Evolutionary conservation across 2,797 vertebrate species (phyloP), one percentile per base, ranked within the genome.

Genomic region (Acrossocheilus wenchowensis): DNA sequence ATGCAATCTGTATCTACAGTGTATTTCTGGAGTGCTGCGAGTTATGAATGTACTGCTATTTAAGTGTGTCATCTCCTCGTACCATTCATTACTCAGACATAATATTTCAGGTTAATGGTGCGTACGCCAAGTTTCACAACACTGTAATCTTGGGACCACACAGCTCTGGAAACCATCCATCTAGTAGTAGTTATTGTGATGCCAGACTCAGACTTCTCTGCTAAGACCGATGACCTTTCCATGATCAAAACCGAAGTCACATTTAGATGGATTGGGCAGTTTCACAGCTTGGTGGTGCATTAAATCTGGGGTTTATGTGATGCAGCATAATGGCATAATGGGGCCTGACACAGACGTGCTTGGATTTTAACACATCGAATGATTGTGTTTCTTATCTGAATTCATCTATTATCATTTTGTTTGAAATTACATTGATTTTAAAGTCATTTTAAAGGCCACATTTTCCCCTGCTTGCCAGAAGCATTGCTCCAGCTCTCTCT

Each of bases 191-290:
- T 39, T 60, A 80, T 85, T 80, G 84, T 80, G 78, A 85, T 72
- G 48, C 77, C 77, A 85, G 41, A 21, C 69, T 60, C 68, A 69
- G 30, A 39, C 39, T 36, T 62, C 5, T 3, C 77, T 72, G 52
- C 68, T 60, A 80, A 80, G 66, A 80, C 66, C 36, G 77, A 85
- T 85, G 84, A 85, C 84, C 84, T 85, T 85, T 79, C 54, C 68
- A 80, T 73, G 68, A 69, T 60, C 68, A 86, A 86, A 85, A 23
- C 66, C 17, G 11, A 80, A 86, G 52, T 86, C 68, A 71, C 75
- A 73, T 80, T 84, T 79, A 80, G 36, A 85, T 79, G 75, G 50
- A 78, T 80, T n/a, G 84, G 26, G 66, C 77, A 19, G 77, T 80
- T 86, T 80, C 66, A 80, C 77, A 48, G 66, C 39, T 86, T 73